Conservation (phyloP, 2,797 vertebrate species). For the Rhadinocentrus ornatus region DNA sequence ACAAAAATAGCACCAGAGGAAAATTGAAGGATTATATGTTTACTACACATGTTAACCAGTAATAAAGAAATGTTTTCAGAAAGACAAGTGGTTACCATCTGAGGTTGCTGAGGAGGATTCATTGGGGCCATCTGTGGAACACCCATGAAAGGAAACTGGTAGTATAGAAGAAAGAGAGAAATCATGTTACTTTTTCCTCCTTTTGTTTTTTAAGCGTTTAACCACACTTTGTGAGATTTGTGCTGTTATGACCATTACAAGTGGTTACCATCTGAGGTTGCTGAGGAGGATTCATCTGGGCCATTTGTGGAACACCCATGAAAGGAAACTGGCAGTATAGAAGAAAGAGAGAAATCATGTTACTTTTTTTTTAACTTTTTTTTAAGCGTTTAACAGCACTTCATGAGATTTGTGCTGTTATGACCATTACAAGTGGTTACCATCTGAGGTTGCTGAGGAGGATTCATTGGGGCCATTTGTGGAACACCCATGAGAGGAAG, state of each 20-base stretch:
- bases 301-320: slow-evolving; percentile 64
- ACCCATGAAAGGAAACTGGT: slow-evolving; percentile 54
- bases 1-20: slow-evolving; percentile 10
- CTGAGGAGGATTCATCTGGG: slow-evolving; percentile 57
- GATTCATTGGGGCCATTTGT: slow-evolving; percentile 62
- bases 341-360: background rate
- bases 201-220: background rate
- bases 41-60: background rate
- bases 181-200: background rate
- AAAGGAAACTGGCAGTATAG: slow-evolving; percentile 43
- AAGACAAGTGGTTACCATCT: slow-evolving; percentile 46
- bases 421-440: slow-evolving; percentile 35
- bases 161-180: slow-evolving; percentile 6
- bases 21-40: background rate
- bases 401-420: background rate
- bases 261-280: slow-evolving; percentile 61
- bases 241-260: background rate
- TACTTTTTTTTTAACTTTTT: background rate
- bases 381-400: background rate
- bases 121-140: slow-evolving; percentile 63
- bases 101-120: slow-evolving; percentile 63
- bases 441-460: slow-evolving; percentile 61
- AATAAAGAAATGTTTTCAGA: background rate
- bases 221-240: background rate
- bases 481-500: slow-evolving; percentile 55